These are phyloP conservation scores for Heliconius eleuchia DNA, from an alignment of 1,140 invertebrate genomes.

Conservation along the genomic window DNA sequence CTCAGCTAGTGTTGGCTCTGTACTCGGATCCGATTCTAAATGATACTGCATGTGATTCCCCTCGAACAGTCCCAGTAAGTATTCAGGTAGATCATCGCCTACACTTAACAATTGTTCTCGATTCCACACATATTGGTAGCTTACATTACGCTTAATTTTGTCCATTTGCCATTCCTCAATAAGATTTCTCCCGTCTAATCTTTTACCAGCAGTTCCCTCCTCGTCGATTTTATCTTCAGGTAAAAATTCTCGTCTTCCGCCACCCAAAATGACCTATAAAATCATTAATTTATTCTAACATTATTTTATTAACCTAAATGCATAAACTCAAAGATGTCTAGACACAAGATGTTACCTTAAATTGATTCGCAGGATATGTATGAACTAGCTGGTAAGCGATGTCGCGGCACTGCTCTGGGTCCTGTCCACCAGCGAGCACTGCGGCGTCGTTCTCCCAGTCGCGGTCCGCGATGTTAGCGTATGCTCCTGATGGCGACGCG, in stretches of 20 bases:
- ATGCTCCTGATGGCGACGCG: slow-evolving; percentile 88
- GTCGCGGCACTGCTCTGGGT: slow-evolving; percentile 83
- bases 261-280: slow-evolving; percentile 86
- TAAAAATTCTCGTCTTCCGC: slow-evolving; percentile 86
- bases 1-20: slow-evolving; percentile 88
- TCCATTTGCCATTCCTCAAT: slow-evolving; percentile 75
- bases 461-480: slow-evolving; percentile 87
- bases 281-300: background rate
- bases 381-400: slow-evolving; percentile 89
- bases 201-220: slow-evolving; percentile 84
- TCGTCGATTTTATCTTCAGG: slow-evolving; percentile 84
- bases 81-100: slow-evolving; percentile 84
- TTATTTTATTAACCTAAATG: no score
- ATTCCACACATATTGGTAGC: slow-evolving; percentile 85
- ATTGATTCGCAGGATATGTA: slow-evolving; percentile 83
- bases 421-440: slow-evolving; percentile 64
- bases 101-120: slow-evolving; percentile 84
- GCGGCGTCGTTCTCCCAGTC: slow-evolving; percentile 89
- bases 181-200: slow-evolving; percentile 82
- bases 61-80: slow-evolving; percentile 86
- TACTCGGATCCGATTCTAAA: slow-evolving; percentile 72
- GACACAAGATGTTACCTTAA: slow-evolving; percentile 65
- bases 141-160: slow-evolving; percentile 82
- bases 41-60: slow-evolving; percentile 76
- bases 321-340: background rate